Evolutionary conservation across 2,888 invertebrate species (phyloP), one percentile per base, ranked within the genome.

Genomic region (Odontocolon sp.): DNA sequence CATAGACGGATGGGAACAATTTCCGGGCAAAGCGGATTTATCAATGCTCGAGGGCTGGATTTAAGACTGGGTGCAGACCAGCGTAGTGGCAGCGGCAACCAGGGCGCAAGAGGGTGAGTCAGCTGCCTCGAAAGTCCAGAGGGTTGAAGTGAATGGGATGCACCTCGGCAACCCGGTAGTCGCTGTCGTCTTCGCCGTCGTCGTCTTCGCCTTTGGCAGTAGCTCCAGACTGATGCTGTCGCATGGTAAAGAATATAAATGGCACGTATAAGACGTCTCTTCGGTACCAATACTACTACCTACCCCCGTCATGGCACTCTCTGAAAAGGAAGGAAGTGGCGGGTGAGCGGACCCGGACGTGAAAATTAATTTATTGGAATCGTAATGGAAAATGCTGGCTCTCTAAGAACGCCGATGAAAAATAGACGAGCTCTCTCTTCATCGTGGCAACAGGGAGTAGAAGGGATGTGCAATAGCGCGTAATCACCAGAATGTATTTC

Each of bases 1-100:
- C 77, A 80, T 79, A 85, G 86, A 86, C 84, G 84, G 85, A 86
- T 85, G 85, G 81, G 86, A 85, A 86, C 85, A 86, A 85, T 86
- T 85, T 86, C 85, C 84, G 82, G 81, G 81, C 80, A 83, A 86
- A 85, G 84, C 84, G 85, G 85, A 86, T 86, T 86, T 84, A 85
- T 86, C 86, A 84, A 86, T 86, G 86, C 84, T 85, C 78, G 79
- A 84, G 84, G 82, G 80, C 83, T 83, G 85, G 83, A 83, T 86
- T 84, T 84, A 83, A 84, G 82, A 84, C 81, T 73, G 77, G 79
- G 80, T 83, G 84, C 81, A 81, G 81, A 81, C 52, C 56, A 63
- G 57, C 54, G 54, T 31, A 21, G 64, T 38, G 50, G 63, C 68
- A 68, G 61, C 67, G 71, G 54, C 47, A 40, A 61, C 77, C 72